Evolutionary conservation across 2,797 vertebrate genomes (phyloP).

Genomic region (Alfaro cultratus): DNA sequence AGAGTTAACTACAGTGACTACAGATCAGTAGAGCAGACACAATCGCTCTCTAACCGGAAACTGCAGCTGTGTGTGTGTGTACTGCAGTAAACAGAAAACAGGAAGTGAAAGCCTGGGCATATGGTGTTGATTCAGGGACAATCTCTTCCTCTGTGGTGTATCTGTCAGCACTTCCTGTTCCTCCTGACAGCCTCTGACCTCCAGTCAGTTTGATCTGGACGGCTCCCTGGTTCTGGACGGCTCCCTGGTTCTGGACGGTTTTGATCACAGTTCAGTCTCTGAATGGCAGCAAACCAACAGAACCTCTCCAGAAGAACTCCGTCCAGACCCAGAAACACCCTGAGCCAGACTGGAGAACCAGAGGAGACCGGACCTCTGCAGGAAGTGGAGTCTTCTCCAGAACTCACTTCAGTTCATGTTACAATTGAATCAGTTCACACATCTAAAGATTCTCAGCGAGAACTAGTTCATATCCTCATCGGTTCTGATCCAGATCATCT

Average conservation of each 20-base stretch:
- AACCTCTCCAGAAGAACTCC: not conserved
- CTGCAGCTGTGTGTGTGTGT: not conserved
- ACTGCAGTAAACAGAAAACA: slow-evolving; percentile 36
- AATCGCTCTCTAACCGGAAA: no score
- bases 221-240: not conserved
- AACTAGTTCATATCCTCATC: not conserved
- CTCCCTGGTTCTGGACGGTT: not conserved
- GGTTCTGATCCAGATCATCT: not conserved
- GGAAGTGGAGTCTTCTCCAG: not conserved
- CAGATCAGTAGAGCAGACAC: not conserved
- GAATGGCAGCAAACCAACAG: not conserved
- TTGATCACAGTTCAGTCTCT: not conserved
- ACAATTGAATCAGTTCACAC: not conserved
- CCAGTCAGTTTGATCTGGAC: not conserved
- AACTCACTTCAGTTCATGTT: not conserved
- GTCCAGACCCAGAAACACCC: not conserved
- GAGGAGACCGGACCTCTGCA: not conserved
- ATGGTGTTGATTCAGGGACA: not conserved
- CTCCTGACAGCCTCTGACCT: not conserved
- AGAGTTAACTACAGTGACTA: not conserved
- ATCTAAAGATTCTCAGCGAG: not conserved
- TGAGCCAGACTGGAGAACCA: not conserved
- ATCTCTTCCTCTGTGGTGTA: slow-evolving; percentile 43
- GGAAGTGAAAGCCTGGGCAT: slow-evolving; percentile 33
- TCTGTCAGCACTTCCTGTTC: slow-evolving; percentile 26